phyloP scores from a whole-genome alignment of 2,888 invertebrate genomes.

The Sphecodes monilicornis region DNA sequence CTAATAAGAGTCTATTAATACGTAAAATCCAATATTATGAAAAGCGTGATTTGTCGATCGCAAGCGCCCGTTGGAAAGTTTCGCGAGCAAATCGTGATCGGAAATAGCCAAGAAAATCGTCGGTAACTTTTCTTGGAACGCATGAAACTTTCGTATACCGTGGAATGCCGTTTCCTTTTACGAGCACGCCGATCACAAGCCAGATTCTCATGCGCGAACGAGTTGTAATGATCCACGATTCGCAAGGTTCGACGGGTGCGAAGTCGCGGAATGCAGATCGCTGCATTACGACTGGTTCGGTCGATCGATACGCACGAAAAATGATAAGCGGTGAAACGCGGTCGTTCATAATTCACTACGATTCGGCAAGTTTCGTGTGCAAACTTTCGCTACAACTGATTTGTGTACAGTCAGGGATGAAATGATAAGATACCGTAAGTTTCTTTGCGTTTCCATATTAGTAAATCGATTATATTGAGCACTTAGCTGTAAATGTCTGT shows the following conservation, averaged over 20 bases:
- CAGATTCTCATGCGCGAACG: slow-evolving; percentile 7
- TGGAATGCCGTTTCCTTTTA: not conserved
- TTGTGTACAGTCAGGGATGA: not conserved
- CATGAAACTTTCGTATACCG: not conserved
- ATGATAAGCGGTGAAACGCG: not conserved
- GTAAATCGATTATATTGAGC: too few relatives aligned
- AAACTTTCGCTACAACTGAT: slow-evolving; percentile 18
- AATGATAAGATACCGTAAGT: not conserved
- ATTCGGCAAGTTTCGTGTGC: slow-evolving; percentile 34
- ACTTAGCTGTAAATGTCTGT: too few relatives aligned
- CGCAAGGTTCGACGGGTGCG: not conserved
- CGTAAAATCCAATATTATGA: not conserved
- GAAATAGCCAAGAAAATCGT: not conserved
- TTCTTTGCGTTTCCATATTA: too few relatives aligned
- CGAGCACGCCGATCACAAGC: not conserved
- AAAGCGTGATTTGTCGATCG: not conserved
- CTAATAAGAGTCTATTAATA: not conserved
- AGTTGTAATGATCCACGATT: not conserved
- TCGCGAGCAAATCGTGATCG: not conserved
- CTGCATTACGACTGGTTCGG: not conserved
- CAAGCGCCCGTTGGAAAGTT: not conserved
- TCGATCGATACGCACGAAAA: not conserved
- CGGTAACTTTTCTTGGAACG: not conserved
- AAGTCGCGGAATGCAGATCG: not conserved
- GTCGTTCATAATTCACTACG: slow-evolving; percentile 55